Evolutionary conservation across 2,888 invertebrate species (phyloP).

Genomic region (Melinaea menophilus): DNA sequence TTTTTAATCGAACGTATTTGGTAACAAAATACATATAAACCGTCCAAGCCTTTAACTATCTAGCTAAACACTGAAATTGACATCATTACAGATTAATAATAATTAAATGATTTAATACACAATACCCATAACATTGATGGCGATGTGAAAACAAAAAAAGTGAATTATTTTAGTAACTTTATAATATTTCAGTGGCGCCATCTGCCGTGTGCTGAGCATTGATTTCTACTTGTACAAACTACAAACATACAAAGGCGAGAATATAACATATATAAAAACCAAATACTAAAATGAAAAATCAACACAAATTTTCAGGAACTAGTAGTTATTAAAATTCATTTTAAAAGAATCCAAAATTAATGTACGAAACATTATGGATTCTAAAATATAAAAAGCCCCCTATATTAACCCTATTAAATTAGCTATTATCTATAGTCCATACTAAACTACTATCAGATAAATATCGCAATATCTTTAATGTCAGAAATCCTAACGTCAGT

Average conservation of each 20-base stretch:
- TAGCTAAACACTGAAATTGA: conserved; percentile 50
- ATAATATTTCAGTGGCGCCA: conserved; percentile 13
- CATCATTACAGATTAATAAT: conserved; percentile 22
- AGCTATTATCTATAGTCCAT: conserved; percentile 65
- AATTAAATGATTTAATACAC: conserved; percentile 6
- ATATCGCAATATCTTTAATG: conserved; percentile 46
- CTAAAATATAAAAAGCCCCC: conserved; percentile 56
- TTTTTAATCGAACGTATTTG: conserved; percentile 50
- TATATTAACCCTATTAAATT: conserved; percentile 67
- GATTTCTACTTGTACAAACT: conserved; percentile 10
- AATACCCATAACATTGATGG: background rate
- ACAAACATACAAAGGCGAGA: conserved; percentile 12
- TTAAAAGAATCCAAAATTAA: conserved; percentile 40
- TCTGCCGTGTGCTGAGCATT: conserved; percentile 22
- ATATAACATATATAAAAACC: conserved; percentile 10
- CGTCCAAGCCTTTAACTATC: conserved; percentile 37
- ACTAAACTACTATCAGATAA: conserved; percentile 64
- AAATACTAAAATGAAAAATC: conserved; percentile 14
- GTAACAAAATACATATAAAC: conserved; percentile 39
- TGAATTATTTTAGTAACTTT: conserved; percentile 1
- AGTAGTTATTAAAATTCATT: conserved; percentile 41
- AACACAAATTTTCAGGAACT: conserved; percentile 44
- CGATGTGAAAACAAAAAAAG: background rate
- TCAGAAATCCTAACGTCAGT: background rate
- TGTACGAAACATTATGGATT: conserved; percentile 38